phyloP scores from a whole-genome alignment of 2,888 invertebrate species.

The Timandra comae region DNA sequence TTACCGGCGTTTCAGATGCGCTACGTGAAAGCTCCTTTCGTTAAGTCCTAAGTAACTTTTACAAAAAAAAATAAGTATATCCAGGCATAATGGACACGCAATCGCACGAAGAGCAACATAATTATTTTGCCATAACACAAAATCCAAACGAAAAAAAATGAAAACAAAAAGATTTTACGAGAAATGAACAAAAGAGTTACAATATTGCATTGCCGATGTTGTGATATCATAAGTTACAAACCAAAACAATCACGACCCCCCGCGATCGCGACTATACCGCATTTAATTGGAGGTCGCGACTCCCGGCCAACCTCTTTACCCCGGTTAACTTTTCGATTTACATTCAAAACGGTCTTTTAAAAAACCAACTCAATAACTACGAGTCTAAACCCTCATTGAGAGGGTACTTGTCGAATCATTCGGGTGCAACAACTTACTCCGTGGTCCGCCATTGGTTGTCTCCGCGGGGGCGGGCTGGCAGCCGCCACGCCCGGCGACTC shows the following conservation, averaged over 20 bases:
- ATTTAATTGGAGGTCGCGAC: slow-evolving; percentile 63
- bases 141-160: too few species aligned
- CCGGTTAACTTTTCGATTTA: slow-evolving; percentile 75
- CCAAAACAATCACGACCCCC: slow-evolving; percentile 9
- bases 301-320: slow-evolving; percentile 62
- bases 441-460: slow-evolving; percentile 41
- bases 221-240: background rate
- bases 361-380: slow-evolving; percentile 70
- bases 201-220: too few species aligned
- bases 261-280: slow-evolving; percentile 25
- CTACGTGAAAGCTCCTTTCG: too few species aligned
- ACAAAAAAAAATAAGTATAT: too few species aligned
- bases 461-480: slow-evolving; percentile 36
- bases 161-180: too few species aligned
- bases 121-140: too few species aligned
- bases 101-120: too few species aligned
- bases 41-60: too few species aligned
- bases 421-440: slow-evolving; percentile 50
- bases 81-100: too few species aligned
- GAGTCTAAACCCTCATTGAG: slow-evolving; percentile 55
- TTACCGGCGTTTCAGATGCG: too few species aligned
- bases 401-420: slow-evolving; percentile 58
- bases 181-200: too few species aligned
- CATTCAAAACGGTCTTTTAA: slow-evolving; percentile 75
- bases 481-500: slow-evolving; percentile 42